Percentiles rank a stretch among this genome's conserved stretches.
These are phyloP conservation scores for Microtus pennsylvanicus DNA, from an alignment of 2,113 vertebrate species.

Conservation along the genomic window DNA sequence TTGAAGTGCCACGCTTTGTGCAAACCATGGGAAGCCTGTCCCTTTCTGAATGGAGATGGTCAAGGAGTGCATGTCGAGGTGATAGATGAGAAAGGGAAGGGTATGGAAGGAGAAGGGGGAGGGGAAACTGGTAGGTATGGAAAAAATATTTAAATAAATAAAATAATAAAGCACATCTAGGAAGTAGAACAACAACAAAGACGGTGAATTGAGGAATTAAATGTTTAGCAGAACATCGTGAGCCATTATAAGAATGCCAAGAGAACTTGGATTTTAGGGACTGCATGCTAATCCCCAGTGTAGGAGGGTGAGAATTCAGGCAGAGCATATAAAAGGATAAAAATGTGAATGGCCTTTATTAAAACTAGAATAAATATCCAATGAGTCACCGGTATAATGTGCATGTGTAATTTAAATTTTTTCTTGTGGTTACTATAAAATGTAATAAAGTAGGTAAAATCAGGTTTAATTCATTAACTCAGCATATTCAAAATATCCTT, in stretches of 20 bases:
- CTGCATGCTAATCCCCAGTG: not conserved
- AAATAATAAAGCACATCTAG: too few species aligned
- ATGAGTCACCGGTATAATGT: not conserved
- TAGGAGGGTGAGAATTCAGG: not conserved
- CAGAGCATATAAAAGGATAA: not conserved
- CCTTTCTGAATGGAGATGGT: too few species aligned
- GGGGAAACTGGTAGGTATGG: too few species aligned
- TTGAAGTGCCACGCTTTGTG: too few species aligned
- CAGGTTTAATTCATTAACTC: not conserved
- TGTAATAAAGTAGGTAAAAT: not conserved
- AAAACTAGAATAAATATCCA: not conserved
- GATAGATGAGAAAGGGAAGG: too few species aligned
- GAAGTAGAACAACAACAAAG: not conserved
- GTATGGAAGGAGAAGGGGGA: too few species aligned
- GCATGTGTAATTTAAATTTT: not conserved
- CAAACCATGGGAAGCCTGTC: too few species aligned
- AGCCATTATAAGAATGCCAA: not conserved
- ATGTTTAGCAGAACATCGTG: not conserved
- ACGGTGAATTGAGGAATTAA: not conserved
- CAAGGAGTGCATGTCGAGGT: too few species aligned
- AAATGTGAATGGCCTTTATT: not conserved
- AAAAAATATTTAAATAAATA: too few species aligned
- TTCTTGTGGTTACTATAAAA: constrained; percentile 21
- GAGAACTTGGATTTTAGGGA: not conserved
- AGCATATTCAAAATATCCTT: not conserved